phyloP scores from a whole-genome alignment of 1,140 invertebrate species.

The Macrocentrus cingulum region DNA sequence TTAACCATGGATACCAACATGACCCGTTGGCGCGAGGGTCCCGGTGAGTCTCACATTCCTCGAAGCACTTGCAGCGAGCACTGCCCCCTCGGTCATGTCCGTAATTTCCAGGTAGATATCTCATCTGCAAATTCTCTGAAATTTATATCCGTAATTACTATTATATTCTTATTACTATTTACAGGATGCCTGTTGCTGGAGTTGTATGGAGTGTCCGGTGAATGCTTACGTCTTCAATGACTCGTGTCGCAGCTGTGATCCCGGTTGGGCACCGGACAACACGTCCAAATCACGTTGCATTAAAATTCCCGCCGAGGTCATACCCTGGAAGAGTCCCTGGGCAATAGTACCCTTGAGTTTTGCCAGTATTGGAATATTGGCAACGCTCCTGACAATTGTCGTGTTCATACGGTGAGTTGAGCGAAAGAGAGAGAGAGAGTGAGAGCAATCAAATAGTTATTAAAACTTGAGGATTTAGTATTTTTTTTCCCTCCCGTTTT shows the following conservation, averaged over 20 bases:
- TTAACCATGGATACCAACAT: slow-evolving; percentile 52
- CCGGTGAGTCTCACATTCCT: slow-evolving; percentile 52
- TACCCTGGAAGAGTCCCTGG: slow-evolving; percentile 64
- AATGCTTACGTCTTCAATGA: slow-evolving; percentile 66
- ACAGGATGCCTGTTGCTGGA: slow-evolving; percentile 69
- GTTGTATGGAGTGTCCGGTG: slow-evolving; percentile 65
- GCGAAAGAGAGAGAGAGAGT: not conserved
- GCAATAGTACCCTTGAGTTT: slow-evolving; percentile 65
- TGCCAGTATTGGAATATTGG: slow-evolving; percentile 63
- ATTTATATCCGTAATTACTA: no score
- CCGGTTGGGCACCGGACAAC: slow-evolving; percentile 62
- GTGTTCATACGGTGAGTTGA: slow-evolving; percentile 64
- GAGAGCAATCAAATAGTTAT: no score
- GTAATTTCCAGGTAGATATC: slow-evolving; percentile 60
- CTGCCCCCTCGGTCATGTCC: slow-evolving; percentile 65
- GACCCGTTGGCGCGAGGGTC: slow-evolving; percentile 50
- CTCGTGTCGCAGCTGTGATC: slow-evolving; percentile 61
- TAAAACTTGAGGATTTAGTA: no score
- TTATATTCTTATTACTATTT: no score
- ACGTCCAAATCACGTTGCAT: slow-evolving; percentile 57
- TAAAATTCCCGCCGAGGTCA: slow-evolving; percentile 58
- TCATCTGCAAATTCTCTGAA: no score
- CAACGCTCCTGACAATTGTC: slow-evolving; percentile 64
- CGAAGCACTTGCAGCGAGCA: slow-evolving; percentile 67
- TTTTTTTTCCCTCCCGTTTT: not conserved